Evolutionary conservation across 1,140 invertebrate species (phyloP).

Genomic region (Temnothorax longispinosus): DNA sequence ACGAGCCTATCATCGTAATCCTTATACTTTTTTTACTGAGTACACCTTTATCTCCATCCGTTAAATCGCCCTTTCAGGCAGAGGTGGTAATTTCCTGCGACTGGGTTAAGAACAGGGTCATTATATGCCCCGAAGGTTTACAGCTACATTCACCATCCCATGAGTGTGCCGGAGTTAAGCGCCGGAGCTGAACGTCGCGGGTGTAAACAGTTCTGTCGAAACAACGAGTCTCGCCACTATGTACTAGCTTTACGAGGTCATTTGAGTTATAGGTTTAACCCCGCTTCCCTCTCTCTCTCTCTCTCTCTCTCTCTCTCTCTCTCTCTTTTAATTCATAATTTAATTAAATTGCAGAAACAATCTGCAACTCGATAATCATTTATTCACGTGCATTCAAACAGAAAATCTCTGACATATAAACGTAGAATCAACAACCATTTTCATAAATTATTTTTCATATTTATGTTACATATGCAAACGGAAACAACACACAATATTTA

Average conservation of each 20-base stretch:
- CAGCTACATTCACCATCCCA: constrained; percentile 7
- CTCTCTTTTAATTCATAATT: background rate
- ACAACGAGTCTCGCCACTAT: constrained; percentile 35
- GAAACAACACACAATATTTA: background rate
- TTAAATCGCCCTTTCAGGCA: constrained; percentile 40
- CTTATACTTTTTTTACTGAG: background rate
- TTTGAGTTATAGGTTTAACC: background rate
- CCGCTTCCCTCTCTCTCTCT: background rate
- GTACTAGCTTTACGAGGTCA: constrained; percentile 52
- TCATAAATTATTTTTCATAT: background rate
- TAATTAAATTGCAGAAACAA: constrained; percentile 2
- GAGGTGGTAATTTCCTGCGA: constrained; percentile 44
- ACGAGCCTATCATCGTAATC: background rate
- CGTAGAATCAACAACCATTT: background rate
- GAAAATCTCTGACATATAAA: background rate
- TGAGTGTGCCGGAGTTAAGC: background rate
- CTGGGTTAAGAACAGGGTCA: constrained; percentile 57
- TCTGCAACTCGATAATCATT: background rate
- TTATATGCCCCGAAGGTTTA: constrained; percentile 36
- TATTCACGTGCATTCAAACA: background rate
- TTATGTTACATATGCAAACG: background rate
- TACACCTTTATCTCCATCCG: constrained; percentile 10
- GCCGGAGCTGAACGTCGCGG: constrained; percentile 7
- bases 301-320: background rate
- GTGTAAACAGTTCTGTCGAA: constrained; percentile 57